Evolutionary conservation across 2,797 vertebrate genomes (phyloP).

Genomic region (Onychomys torridus): DNA sequence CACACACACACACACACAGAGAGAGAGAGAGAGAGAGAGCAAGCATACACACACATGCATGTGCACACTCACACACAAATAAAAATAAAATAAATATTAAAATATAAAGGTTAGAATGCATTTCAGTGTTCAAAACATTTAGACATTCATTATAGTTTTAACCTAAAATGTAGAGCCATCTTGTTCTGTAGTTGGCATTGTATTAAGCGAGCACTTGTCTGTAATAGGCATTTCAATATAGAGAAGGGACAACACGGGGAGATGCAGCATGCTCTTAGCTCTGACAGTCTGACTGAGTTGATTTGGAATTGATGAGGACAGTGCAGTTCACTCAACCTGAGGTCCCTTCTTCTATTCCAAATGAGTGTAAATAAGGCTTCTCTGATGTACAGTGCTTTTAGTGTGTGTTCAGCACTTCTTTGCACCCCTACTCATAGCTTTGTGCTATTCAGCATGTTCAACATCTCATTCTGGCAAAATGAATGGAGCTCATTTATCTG

Average conservation of each 20-base stretch:
- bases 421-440: rapidly evolving
- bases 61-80: not conserved
- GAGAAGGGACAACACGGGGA: not conserved
- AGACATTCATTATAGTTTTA: not conserved
- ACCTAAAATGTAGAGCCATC: not conserved
- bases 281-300: not conserved
- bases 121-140: not conserved
- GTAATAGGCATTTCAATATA: not conserved
- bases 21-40: too few species aligned
- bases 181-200: not conserved
- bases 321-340: not conserved
- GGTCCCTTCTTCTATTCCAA: not conserved
- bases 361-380: not conserved
- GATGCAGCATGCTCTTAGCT: not conserved
- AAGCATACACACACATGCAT: too few species aligned
- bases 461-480: not conserved
- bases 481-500: not conserved
- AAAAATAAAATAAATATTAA: not conserved
- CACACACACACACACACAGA: not conserved
- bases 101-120: not conserved
- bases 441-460: not conserved
- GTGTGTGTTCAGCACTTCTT: not conserved
- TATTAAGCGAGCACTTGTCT: not conserved
- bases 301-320: rapidly evolving
- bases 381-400: not conserved